Base-by-base conservation (phyloP, 1,140 invertebrate genomes). In the Papilio xuthus region DNA sequence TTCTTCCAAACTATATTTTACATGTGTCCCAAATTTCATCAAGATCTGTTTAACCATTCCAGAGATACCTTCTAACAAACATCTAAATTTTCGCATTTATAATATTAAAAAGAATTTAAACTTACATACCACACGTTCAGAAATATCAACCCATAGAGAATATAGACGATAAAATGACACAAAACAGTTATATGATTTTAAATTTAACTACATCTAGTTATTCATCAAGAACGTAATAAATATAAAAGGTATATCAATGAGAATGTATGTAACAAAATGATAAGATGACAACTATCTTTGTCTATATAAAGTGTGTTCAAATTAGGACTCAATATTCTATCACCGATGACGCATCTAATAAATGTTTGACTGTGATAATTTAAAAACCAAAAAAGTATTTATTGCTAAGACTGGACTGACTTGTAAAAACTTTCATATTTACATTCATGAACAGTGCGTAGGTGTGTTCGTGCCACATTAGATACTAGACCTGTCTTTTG, bases 171-270 rank as follows among this genome's bases (percentile, higher is more conserved):
- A 53, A 53, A 53, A 0, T 18, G 1, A 7, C 1, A 1, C 50
- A 53, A 53, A 9, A 53, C n/a, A n/a, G 18, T 13, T 13, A 13
- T 13, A 47, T 12, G 18, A 13, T 47, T 47, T 47, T 47, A 15
- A 15, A 13, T 50, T n/a, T 13, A 13, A 44, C 2, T 13, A 8
- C 20, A 53, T 53, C n/a, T 6, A 1, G n/a, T 2, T 8, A 20
- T 53, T 20, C 9, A n/a, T 20, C 12, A 44, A 44, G 32, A 6
- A 37, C 2, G 32, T 37, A 37, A 37, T 37, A 37, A n/a, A n/a
- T n/a, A n/a, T n/a, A n/a, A n/a, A 37, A 37, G 32, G 7, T 1
- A 7, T 9, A 81, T 78, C 42, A 73, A 79, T 77, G 78, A 7
- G 41, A 67, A 76, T 63, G 7, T 23, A 56, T 6, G 42, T 12